phyloP scores from a whole-genome alignment of 2,113 vertebrate species.

The Rutilus rutilus region DNA sequence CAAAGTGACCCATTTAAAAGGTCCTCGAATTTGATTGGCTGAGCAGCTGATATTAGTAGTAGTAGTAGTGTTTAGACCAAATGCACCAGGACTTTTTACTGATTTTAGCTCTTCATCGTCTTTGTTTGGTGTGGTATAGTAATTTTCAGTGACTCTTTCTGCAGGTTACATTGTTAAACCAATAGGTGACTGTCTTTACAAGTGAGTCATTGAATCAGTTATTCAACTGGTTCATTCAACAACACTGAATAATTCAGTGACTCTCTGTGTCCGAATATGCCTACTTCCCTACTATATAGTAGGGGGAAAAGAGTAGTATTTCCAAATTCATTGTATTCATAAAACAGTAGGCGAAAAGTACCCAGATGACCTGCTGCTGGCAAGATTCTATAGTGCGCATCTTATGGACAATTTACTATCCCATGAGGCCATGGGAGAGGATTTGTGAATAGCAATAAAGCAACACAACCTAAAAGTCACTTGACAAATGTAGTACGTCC shows the following conservation, averaged over 20 bases:
- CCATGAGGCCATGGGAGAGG: background rate
- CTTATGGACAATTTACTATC: background rate
- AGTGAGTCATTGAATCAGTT: too few species aligned
- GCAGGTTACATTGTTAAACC: too few species aligned
- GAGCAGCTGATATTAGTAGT: background rate
- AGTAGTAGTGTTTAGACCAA: background rate
- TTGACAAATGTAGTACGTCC: too few species aligned
- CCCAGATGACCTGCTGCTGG: background rate
- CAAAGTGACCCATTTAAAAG: background rate
- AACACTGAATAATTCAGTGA: too few species aligned
- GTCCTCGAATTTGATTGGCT: background rate
- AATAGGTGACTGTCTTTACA: too few species aligned
- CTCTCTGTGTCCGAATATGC: too few species aligned
- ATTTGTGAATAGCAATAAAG: too few species aligned
- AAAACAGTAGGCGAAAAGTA: background rate
- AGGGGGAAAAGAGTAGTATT: background rate
- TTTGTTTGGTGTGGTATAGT: too few species aligned
- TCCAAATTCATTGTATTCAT: background rate
- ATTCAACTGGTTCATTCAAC: too few species aligned
- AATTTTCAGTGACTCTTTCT: too few species aligned
- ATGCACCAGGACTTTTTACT: background rate
- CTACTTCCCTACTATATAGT: background rate
- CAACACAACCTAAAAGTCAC: too few species aligned
- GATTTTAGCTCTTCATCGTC: background rate
- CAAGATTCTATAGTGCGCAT: background rate